Conservation (phyloP, 2,113 vertebrate species). For the Bubo bubo region DNA sequence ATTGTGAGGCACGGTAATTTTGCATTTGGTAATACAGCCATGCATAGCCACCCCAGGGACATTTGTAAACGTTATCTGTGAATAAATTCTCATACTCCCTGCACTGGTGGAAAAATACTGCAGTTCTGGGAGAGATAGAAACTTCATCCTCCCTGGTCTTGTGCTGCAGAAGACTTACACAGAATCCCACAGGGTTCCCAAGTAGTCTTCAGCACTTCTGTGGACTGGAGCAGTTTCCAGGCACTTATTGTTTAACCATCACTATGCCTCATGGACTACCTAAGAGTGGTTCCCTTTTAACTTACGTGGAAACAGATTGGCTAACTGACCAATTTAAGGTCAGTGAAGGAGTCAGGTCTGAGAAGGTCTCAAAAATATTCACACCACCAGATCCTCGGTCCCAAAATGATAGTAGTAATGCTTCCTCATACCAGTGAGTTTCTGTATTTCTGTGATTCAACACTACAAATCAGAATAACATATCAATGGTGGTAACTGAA, state of each 20-base stretch:
- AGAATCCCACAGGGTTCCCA: neutral
- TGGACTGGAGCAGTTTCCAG: neutral
- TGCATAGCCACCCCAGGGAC: neutral
- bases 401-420: neutral
- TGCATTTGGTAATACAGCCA: neutral
- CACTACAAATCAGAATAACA: neutral
- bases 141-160: neutral
- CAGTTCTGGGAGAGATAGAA: neutral
- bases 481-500: neutral
- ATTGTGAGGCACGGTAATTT: neutral
- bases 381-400: neutral
- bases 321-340: neutral
- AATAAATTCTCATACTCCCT: neutral
- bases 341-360: neutral
- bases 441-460: neutral
- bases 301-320: neutral
- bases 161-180: neutral
- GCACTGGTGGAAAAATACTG: neutral
- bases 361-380: neutral
- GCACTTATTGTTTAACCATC: neutral
- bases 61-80: neutral
- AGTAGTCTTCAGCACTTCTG: neutral
- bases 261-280: rapidly evolving
- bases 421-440: neutral
- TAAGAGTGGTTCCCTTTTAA: neutral